These are phyloP conservation scores for Allenopithecus nigroviridis DNA, from an alignment of 2,797 vertebrate genomes.

Conservation along the genomic window DNA sequence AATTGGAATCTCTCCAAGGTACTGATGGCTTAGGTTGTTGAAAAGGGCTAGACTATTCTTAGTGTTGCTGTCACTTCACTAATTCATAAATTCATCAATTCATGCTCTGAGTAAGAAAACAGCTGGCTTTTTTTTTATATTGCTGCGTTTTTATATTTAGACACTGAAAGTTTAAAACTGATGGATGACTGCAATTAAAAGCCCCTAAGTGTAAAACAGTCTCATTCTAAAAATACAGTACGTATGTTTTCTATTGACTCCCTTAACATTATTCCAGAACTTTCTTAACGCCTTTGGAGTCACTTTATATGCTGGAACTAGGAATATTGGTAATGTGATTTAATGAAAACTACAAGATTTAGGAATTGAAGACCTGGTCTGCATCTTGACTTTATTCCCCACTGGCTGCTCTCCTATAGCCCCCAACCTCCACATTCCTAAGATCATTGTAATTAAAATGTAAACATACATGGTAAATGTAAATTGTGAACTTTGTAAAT, in stretches of 20 bases:
- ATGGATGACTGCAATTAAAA: conserved; percentile 53
- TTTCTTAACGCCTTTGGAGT: not conserved
- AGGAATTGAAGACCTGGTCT: not conserved
- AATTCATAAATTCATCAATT: conserved; percentile 57
- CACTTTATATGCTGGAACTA: conserved; percentile 27
- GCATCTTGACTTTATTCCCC: not conserved
- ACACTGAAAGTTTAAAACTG: conserved; percentile 29
- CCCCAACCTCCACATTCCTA: not conserved
- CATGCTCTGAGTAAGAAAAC: conserved; percentile 8
- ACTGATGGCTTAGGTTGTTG: not conserved
- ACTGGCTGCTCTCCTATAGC: not conserved
- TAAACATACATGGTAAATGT: not conserved
- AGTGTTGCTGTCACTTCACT: conserved; percentile 3
- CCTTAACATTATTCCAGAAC: conserved; percentile 16
- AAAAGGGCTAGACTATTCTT: not conserved
- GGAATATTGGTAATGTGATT: not conserved
- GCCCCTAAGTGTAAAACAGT: not conserved
- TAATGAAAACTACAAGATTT: not conserved
- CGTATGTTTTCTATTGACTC: not conserved
- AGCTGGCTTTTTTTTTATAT: conserved; percentile 48
- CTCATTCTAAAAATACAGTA: conserved; percentile 53
- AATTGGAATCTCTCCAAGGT: conserved; percentile 25
- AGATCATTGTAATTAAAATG: not conserved
- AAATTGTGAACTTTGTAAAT: not conserved
- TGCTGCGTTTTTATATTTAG: conserved; percentile 48